Evolutionary conservation across 2,888 invertebrate genomes (phyloP), one percentile per base, ranked within the genome.

Genomic region (Tinea pellionella): DNA sequence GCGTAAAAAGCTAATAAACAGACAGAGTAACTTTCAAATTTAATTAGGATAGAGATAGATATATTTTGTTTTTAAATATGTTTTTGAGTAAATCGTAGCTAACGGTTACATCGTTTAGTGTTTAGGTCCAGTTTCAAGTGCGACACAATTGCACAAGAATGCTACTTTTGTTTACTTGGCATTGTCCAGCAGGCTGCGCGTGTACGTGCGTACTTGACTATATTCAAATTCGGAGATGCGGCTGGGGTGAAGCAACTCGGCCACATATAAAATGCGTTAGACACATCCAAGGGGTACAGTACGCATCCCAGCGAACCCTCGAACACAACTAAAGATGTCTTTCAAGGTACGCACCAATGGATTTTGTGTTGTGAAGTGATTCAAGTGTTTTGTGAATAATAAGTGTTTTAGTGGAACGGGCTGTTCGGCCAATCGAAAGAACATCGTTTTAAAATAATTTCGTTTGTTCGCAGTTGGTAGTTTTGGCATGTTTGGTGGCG

Each of bases 221-320:
- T 86, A 86, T 87, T 87, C 77, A 87, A 87, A 87, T 87, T 85
- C 84, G 83, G 80, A 86, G 85, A 86, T 83, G 82, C 80, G 75
- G 73, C 56, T 77, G 75, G 86, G 83, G 82, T 87, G 84, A 80
- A 67, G 86, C 86, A 87, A 87, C 70, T 19, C 47, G 29, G 18
- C 55, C 29, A 12, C 61, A 43, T 60, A 60, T 60, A 60, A 86
- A 79, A 85, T 81, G 73, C 75, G 78, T 71, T 73, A 73, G 77
- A 66, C 63, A 63, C 74, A 64, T 75, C 69, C 71, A 71, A 67
- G 77, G 78, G 72, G 70, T 76, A 85, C 85, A 87, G 84, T 84
- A 75, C 71, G 67, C 76, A 74, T 72, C 75, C 78, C 72, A 69
- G 65, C 77, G 73, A 78, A 78, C 64, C 77, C 80, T 76, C 67